phyloP scores from a whole-genome alignment of 2,113 vertebrate genomes.

The Pyrgilauda ruficollis region DNA sequence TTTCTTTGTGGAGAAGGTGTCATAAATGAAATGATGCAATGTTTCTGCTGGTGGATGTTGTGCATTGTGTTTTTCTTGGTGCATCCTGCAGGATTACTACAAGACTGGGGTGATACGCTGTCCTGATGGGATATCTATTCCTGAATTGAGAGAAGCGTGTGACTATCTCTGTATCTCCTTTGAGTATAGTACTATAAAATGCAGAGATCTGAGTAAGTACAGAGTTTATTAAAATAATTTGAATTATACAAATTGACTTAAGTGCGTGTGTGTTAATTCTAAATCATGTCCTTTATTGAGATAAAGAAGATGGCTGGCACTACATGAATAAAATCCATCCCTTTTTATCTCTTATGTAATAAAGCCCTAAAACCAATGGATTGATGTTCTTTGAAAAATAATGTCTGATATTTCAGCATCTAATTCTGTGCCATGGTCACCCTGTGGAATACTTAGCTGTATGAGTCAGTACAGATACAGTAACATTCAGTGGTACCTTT shows the following conservation, averaged over 20 bases:
- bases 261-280: neutral
- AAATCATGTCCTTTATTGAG: neutral
- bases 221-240: neutral
- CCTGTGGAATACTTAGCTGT: neutral
- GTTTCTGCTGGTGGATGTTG: neutral
- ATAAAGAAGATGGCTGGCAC: neutral
- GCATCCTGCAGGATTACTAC: conserved; percentile 89
- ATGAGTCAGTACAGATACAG: neutral
- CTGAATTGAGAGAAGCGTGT: conserved; percentile 96
- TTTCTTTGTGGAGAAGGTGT: neutral
- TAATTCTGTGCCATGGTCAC: neutral
- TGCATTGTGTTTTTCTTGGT: neutral
- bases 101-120: conserved; percentile 98
- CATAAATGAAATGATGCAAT: neutral
- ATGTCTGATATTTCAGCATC: neutral
- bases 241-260: neutral
- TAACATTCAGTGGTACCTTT: neutral
- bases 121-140: conserved; percentile 98
- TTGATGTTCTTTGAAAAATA: neutral
- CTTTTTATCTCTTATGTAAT: neutral
- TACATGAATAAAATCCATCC: neutral
- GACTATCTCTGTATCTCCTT: conserved; percentile 99
- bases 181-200: conserved; percentile 98
- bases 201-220: conserved; percentile 98
- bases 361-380: neutral